These are phyloP conservation scores for Champsocephalus esox DNA, from an alignment of 2,797 vertebrate genomes.

Conservation along the genomic window DNA sequence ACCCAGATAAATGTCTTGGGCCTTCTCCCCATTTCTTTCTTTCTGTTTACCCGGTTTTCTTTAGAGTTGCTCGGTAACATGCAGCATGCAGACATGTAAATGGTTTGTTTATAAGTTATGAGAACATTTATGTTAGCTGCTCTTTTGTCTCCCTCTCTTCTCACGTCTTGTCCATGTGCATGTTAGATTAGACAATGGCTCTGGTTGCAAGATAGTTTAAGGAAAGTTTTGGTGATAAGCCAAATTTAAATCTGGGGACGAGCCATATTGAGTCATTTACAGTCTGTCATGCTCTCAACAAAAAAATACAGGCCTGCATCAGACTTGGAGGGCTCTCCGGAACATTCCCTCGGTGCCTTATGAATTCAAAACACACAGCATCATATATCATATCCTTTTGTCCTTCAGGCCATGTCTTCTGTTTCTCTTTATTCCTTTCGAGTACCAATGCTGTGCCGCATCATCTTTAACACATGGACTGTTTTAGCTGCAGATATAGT, in stretches of 20 bases:
- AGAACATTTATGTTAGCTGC: conserved; percentile 54
- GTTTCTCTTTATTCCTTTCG: conserved; percentile 34
- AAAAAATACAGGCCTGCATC: conserved; percentile 45
- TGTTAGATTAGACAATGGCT: conserved; percentile 32
- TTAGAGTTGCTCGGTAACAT: conserved; percentile 72
- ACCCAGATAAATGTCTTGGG: conserved; percentile 44
- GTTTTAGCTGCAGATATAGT: conserved; percentile 33
- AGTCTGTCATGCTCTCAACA: conserved; percentile 33
- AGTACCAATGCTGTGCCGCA: conserved; percentile 5
- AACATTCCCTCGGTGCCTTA: conserved; percentile 47
- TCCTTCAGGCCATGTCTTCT: conserved; percentile 18
- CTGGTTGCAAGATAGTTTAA: conserved; percentile 40
- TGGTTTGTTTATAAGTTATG: conserved; percentile 63
- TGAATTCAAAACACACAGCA: conserved; percentile 42
- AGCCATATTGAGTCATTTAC: conserved; percentile 58
- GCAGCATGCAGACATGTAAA: conserved; percentile 56
- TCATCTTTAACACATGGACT: conserved; percentile 12
- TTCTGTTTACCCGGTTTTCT: conserved; percentile 66
- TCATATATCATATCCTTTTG: conserved; percentile 21
- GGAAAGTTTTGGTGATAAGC: conserved; percentile 46
- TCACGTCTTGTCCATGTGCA: conserved; percentile 39
- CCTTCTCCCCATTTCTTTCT: conserved; percentile 31
- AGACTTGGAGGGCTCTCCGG: conserved; percentile 51
- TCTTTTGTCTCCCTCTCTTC: conserved; percentile 25
- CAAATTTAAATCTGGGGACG: conserved; percentile 48